Evolutionary conservation across 2,797 vertebrate genomes (phyloP), one percentile per base, ranked within the genome.

Genomic region (Enteromius thamalakanensis): DNA sequence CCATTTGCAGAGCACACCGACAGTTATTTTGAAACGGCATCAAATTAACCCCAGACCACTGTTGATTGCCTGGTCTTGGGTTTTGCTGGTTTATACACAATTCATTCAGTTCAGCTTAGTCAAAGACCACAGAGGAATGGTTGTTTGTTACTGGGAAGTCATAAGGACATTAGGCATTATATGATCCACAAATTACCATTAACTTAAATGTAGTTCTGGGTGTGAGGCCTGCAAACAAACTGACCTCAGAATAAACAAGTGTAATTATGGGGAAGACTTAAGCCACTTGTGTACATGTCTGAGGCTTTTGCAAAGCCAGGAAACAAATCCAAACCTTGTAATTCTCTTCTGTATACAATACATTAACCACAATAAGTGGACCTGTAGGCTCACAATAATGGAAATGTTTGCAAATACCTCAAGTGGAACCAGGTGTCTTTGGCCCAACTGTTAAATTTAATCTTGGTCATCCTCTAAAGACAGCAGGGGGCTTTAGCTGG

Each of bases 1-100:
- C 87, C 88, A 86, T 89, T 87, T 88, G 88, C 82, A 87, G 83
- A 87, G 64, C 49, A 68, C 77, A 58, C 21, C 74, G 49, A 85
- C 45, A 47, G 68, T 85, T 89, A 87, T 90, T 90, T 84, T 87
- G 72, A 87, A 89, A 88, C 12, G 67, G 85, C 85, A 79, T 86
- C 65, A 81, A 83, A 89, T 84, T 87, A 88, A 87, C 81, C 69
- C n/a, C 77, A 86, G 37, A 79, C 67, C 58, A 62, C 23, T 83
- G 72, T 69, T 86, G 80, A 87, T 71, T 32, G 64, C 37, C 26
- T 64, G 23, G 71, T 65, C 32, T 51, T 74, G 53, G 64, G 42
- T 76, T 64, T 67, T 82, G 51, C 26, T 68, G 10, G 45, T 34
- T 23, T 37, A 51, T 45, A 47, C 19, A 75, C 15, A 60, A 34